Conservation (phyloP, 2,888 invertebrate species). For the Acrobasis suavella region DNA sequence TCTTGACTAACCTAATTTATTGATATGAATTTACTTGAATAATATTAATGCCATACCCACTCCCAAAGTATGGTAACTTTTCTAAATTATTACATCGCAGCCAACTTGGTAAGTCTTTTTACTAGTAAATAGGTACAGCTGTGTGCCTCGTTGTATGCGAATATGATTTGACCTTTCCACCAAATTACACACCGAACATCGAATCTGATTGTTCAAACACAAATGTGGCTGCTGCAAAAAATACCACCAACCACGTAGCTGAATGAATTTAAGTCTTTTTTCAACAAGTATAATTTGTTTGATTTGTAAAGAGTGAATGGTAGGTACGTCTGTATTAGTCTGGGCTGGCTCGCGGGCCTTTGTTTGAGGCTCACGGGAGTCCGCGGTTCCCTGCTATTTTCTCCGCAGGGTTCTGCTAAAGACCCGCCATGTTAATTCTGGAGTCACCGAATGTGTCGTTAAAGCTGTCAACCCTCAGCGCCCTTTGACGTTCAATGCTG, state of each 20-base stretch:
- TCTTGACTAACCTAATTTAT: too few species aligned
- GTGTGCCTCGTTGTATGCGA: neutral
- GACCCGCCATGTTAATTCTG: constrained; percentile 70
- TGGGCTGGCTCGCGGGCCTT: constrained; percentile 55
- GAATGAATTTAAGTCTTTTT: constrained; percentile 64
- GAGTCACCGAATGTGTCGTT: constrained; percentile 71
- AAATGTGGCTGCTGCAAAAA: constrained; percentile 22
- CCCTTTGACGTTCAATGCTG: constrained; percentile 51
- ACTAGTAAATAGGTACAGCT: too few species aligned
- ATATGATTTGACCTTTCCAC: neutral
- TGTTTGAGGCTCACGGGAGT: constrained; percentile 74
- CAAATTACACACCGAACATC: constrained; percentile 7
- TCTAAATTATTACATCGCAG: too few species aligned
- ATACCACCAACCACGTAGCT: constrained; percentile 37
- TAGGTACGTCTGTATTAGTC: constrained; percentile 58
- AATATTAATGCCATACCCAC: too few species aligned
- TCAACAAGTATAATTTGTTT: constrained; percentile 78
- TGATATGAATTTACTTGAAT: too few species aligned
- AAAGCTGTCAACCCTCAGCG: constrained; percentile 59
- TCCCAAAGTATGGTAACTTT: too few species aligned
- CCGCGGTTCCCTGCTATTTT: constrained; percentile 74
- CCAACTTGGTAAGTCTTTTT: too few species aligned
- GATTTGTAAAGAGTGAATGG: constrained; percentile 77
- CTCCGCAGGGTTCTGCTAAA: constrained; percentile 76
- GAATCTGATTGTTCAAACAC: constrained; percentile 9